phyloP scores from a whole-genome alignment of 2,113 vertebrate species.

The Rhizomys pruinosus region DNA sequence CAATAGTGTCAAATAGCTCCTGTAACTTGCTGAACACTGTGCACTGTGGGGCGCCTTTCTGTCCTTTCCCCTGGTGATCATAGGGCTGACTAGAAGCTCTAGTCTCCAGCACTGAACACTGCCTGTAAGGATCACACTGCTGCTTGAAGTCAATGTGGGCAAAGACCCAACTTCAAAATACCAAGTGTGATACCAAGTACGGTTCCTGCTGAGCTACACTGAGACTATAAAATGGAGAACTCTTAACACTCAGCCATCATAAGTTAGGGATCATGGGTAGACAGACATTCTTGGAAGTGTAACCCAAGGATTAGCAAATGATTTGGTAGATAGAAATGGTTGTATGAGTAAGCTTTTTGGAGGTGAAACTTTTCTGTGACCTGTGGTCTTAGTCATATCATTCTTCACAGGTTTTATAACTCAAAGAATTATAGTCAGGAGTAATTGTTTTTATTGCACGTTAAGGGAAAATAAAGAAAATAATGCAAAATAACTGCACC shows the following conservation, averaged over 20 bases:
- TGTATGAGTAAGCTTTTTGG: accelerated
- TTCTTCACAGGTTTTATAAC: neutral
- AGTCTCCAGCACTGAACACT: no score
- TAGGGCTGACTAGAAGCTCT: neutral
- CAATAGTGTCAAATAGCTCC: neutral
- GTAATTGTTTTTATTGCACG: neutral
- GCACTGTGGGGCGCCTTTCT: neutral
- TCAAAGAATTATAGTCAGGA: neutral
- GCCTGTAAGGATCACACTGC: neutral
- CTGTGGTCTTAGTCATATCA: neutral
- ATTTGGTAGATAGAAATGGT: no score
- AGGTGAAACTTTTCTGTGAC: neutral
- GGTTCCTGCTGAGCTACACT: neutral
- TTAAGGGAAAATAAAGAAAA: neutral
- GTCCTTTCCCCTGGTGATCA: no score
- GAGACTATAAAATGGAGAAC: neutral
- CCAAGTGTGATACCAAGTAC: no score
- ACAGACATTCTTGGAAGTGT: neutral
- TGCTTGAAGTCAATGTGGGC: neutral
- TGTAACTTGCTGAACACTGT: neutral
- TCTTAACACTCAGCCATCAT: neutral
- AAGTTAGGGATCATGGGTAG: neutral
- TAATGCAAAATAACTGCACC: neutral
- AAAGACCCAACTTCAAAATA: neutral
- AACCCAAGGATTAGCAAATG: no score